Evolutionary conservation across 2,113 vertebrate genomes (phyloP).

Genomic region (Coregonus clupeaformis): DNA sequence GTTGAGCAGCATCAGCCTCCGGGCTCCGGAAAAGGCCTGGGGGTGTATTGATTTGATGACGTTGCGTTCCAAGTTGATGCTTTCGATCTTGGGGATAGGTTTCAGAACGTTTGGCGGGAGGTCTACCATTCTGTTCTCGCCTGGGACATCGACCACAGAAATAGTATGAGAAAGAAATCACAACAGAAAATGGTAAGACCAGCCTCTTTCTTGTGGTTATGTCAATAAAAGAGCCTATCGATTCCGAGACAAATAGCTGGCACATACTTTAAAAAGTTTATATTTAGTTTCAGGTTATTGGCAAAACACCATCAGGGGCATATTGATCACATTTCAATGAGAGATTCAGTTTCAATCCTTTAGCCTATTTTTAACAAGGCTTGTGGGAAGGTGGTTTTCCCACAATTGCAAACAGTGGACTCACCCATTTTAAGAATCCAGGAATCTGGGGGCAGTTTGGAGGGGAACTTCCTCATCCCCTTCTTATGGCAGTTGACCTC

Average conservation of each 20-base stretch:
- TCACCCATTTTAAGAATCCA: conserved; percentile 75
- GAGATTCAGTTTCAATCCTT: not conserved
- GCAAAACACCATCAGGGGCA: not conserved
- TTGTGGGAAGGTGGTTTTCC: not conserved
- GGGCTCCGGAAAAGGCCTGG: conserved; percentile 66
- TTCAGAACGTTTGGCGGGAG: conserved; percentile 60
- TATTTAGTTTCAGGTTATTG: not conserved
- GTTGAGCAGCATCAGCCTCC: conserved; percentile 71
- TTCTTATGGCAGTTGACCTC: conserved; percentile 73
- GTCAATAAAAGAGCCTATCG: not conserved
- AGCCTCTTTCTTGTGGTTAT: no score
- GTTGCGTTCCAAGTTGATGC: conserved; percentile 73
- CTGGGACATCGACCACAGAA: conserved; percentile 36
- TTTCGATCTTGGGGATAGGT: conserved; percentile 67
- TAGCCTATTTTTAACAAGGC: no score
- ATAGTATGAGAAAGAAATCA: not conserved
- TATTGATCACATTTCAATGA: not conserved
- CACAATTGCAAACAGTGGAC: conserved; percentile 2
- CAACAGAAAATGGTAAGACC: no score
- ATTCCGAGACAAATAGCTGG: not conserved
- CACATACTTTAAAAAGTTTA: not conserved
- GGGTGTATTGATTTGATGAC: conserved; percentile 70
- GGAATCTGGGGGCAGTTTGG: conserved; percentile 64
- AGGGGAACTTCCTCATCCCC: conserved; percentile 62
- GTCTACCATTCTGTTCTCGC: conserved; percentile 69